Conservation (phyloP, 2,888 invertebrate species). For the Chaetogeoica ovagalla region DNA sequence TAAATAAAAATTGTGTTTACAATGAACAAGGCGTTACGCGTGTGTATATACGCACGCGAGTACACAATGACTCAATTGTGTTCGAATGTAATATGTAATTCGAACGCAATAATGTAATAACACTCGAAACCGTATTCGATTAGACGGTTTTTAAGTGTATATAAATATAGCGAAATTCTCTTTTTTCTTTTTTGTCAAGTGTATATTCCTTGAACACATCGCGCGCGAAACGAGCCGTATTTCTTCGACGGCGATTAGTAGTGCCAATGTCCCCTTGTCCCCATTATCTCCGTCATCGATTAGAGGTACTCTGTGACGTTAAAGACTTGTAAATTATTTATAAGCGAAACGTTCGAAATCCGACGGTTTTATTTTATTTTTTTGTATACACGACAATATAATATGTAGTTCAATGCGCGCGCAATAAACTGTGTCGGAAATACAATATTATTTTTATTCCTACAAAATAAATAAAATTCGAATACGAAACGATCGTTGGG, state of each 20-base stretch:
- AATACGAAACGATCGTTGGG: too few relatives aligned
- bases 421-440: too few relatives aligned
- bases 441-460: too few relatives aligned
- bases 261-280: neutral
- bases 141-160: neutral
- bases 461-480: too few relatives aligned
- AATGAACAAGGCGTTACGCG: conserved; percentile 26
- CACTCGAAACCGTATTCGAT: conserved; percentile 26
- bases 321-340: neutral
- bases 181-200: conserved; percentile 2
- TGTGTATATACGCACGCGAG: neutral
- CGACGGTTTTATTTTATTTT: too few relatives aligned
- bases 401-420: too few relatives aligned
- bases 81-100: conserved; percentile 23
- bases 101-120: conserved; percentile 24
- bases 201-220: neutral
- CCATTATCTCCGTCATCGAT: neutral
- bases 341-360: neutral
- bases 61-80: conserved; percentile 37
- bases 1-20: conserved; percentile 36
- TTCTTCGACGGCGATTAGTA: neutral
- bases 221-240: neutral
- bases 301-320: neutral
- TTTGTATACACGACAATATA: too few relatives aligned
- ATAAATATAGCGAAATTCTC: neutral